A percentile compares a stretch with the other conserved stretches of the same genome.
These are phyloP conservation scores for Tetranychus truncatus DNA, from an alignment of 2,888 invertebrate species.

Conservation along the genomic window DNA sequence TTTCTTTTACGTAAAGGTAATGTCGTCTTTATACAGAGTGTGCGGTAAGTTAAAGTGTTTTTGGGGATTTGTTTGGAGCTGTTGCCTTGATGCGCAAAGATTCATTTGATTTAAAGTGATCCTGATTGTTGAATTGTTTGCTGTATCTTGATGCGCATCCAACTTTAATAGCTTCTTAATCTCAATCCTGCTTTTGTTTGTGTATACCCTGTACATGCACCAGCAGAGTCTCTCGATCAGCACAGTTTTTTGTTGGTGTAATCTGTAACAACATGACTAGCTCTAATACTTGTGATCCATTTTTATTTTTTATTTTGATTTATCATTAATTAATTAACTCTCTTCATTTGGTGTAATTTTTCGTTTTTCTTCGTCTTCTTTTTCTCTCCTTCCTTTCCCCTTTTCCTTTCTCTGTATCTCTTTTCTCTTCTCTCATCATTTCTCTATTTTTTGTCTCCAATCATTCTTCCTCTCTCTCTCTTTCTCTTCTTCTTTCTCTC, in stretches of 20 bases:
- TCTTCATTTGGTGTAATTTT: neutral
- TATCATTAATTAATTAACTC: neutral
- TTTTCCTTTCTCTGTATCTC: constrained; percentile 12
- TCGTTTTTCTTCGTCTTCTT: neutral
- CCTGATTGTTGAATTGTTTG: neutral
- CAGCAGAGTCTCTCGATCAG: too few relatives aligned
- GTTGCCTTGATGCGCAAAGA: constrained; percentile 9
- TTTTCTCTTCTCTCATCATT: neutral
- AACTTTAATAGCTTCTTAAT: too few relatives aligned
- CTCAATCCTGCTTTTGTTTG: too few relatives aligned
- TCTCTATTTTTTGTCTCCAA: neutral
- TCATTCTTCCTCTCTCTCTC: constrained; percentile 2
- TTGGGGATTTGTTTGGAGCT: neutral
- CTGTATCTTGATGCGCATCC: neutral
- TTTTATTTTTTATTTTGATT: neutral
- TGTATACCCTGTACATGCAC: too few relatives aligned
- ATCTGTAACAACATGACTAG: too few relatives aligned
- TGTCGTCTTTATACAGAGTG: too few relatives aligned
- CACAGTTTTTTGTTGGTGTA: too few relatives aligned
- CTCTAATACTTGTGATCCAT: neutral
- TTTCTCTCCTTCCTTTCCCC: neutral
- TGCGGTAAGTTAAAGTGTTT: too few relatives aligned
- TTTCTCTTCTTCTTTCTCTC: neutral
- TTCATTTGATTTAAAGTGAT: neutral
- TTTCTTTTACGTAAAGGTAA: too few relatives aligned